Base-by-base conservation (phyloP, 2,888 invertebrate genomes). In the Scaptomyza cyrtandrae region DNA sequence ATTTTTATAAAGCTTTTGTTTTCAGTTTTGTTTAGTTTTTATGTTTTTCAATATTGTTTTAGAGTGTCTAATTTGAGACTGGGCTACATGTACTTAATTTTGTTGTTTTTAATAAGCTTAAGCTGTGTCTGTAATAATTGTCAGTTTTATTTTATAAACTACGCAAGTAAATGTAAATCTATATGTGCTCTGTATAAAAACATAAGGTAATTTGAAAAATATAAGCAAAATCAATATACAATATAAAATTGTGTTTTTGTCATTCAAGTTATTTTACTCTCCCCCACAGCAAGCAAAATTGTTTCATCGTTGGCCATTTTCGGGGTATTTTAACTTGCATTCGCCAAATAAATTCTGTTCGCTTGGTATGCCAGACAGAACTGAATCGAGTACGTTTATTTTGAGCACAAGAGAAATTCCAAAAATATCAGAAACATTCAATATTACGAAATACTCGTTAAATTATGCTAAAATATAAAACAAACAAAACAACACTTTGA, bases 41-140 rank as follows among this genome's bases (percentile, higher is more conserved):
- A 24, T 39, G 24, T 59, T 53, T 70, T 43, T 14, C 46, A 31
- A 29, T 41, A 45, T 53, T 39, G 7, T 31, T 39, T 58, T 33
- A 57, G 33, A 49, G 9, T 58, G 33, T 63, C 57, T 63, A 55
- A 67, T 63, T 73, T 61, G 61, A 58, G 74, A 73, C 64, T 68
- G 50, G 62, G 57, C 58, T 24, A 58, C 14, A 35, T 67, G 63
- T 75, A 78, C 68, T 75, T 75, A 78, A 75, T 48, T 50, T 72
- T 61, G 24, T 52, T 55, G 13, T 35, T 37, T 65, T 48, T 37
- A 58, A n/a, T 65, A 67, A 71, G 44, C 58, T 69, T 59, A 61
- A 73, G 54, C 14, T 29, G 31, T 41, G 14, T 48, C 13, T 78
- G 63, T 78, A 69, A 45, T 68, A 62, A 53, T 37, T 16, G 52